Conservation (phyloP, 2,797 vertebrate species). For the Cryptoblepharus egeriae region DNA sequence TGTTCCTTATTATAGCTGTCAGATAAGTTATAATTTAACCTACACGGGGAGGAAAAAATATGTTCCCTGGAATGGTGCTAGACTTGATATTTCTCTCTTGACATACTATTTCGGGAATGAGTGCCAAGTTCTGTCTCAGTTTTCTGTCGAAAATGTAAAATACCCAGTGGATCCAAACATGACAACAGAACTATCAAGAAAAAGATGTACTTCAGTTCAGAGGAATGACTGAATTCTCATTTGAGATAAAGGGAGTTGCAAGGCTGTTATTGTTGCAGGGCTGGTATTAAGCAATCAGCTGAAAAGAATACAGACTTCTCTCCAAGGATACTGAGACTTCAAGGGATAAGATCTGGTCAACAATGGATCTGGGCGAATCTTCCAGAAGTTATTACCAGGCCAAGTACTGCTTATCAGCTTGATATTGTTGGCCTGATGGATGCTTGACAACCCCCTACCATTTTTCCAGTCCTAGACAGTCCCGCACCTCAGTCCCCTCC, state of each 20-base stretch:
- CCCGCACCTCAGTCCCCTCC: background rate
- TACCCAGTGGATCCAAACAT: background rate
- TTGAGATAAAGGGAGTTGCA: background rate
- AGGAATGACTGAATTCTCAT: background rate
- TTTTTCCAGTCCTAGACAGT: background rate
- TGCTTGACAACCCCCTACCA: background rate
- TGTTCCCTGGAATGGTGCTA: background rate
- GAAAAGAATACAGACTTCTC: background rate
- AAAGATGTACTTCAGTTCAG: background rate
- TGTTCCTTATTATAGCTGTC: slow-evolving; percentile 44
- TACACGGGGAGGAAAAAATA: slow-evolving; percentile 3
- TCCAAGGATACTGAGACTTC: background rate
- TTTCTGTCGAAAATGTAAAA: slow-evolving; percentile 24
- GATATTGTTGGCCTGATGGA: background rate
- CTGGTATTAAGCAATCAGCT: background rate
- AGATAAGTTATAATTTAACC: slow-evolving; percentile 50
- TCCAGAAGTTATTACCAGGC: background rate
- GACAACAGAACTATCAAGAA: background rate
- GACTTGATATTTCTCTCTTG: slow-evolving; percentile 18
- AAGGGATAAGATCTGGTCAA: background rate
- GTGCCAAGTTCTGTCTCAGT: background rate
- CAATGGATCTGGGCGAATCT: background rate
- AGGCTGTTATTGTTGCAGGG: background rate
- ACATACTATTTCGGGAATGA: slow-evolving; percentile 13
- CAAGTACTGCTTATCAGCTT: background rate